Base-by-base conservation (phyloP, 2,797 vertebrate species). In the Fringilla coelebs region DNA sequence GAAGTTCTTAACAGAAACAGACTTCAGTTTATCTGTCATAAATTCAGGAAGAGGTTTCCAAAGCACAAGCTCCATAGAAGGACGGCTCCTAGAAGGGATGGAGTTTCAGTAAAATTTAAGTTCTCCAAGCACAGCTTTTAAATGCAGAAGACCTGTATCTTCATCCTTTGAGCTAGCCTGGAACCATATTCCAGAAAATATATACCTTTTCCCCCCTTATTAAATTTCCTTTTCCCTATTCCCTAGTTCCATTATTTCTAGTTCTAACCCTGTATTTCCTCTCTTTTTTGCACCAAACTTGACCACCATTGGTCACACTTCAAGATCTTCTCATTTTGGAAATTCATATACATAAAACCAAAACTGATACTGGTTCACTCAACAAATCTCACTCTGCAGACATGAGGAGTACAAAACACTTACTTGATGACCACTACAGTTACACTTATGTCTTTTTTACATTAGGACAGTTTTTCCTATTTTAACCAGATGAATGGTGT, bases 41-140 rank as follows among this genome's bases (percentile, higher is more conserved):
- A 98, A 97, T 87, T 98, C 98, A 63, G 98, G 98, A 65, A 98
- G 98, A 86, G 98, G 98, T 95, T 98, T 98, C 98, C 98, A 98
- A 89, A 98, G 97, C 77, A 98, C 98, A 70, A 98, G 95, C 92
- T 98, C 98, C 98, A 98, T 98, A 51, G 98, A 98, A 66, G 98
- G 98, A 92, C 98, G 97, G 96, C 97, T 98, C 98, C 98, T 98
- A 82, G 48, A 93, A 95, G 61, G 57, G 40, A 95, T 14, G 49
- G 83, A 97, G 76, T 54, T 90, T 61, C 10, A 86, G 61, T 85
- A 94, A 92, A 72, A 79, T 58, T 67, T 77, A 61, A 74, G 41
- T 41, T 76, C 38, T 87, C 72, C 60, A 57, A 32, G 66, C 43
- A 93, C 40, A 88, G 46, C 34, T 82, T 7, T 29, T 54, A 86